Base-by-base conservation (phyloP, 2,888 invertebrate genomes). In the Oscheius sp. region DNA sequence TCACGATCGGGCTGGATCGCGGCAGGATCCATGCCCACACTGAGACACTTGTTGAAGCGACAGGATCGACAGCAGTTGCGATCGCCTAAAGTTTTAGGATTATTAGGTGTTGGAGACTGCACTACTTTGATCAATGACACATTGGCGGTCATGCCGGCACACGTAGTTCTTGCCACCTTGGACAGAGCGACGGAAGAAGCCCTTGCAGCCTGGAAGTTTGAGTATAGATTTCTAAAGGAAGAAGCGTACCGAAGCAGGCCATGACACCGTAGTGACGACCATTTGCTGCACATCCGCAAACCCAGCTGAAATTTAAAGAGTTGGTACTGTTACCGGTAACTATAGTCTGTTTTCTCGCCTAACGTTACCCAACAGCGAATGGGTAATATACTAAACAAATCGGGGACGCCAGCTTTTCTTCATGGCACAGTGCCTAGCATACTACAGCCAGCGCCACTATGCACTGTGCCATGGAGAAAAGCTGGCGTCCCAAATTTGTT, bases 261-360 rank as follows among this genome's bases (percentile, higher is more conserved):
- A 74, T 74, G n/a, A 74, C 74, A 29, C 74, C 74, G 55, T 74
- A 74, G 35, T 74, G 74, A 48, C 74, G 74, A 35, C 74, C 74
- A 57, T 74, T 74, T 33, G 74, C 74, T n/a, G 60, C 58, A 66
- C 74, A 74, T 21, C 74, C 74, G 48, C 74, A 74, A 10, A 74
- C 74, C 74, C 74, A 74, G 57, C 74, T 74, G 74, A 68, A 74
- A 74, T 13, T 37, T 60, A 21, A 9, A 21, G n/a, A 2, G 33
- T 5, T 5, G 5, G 21, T 58, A 11, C 1, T 57, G 13, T 9
- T 21, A 11, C 57, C 21, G 57, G 21, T 9, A 21, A 7, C 57
- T 57, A 21, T 57, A 13, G 10, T 9, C 13, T 9, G 57, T n/a
- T 9, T 21, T 57, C 21, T 21, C 57, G 57, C 13, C 7, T 57